Evolutionary conservation across 2,888 invertebrate genomes (phyloP), one percentile per base, ranked within the genome.

Genomic region (Clivina fossor): DNA sequence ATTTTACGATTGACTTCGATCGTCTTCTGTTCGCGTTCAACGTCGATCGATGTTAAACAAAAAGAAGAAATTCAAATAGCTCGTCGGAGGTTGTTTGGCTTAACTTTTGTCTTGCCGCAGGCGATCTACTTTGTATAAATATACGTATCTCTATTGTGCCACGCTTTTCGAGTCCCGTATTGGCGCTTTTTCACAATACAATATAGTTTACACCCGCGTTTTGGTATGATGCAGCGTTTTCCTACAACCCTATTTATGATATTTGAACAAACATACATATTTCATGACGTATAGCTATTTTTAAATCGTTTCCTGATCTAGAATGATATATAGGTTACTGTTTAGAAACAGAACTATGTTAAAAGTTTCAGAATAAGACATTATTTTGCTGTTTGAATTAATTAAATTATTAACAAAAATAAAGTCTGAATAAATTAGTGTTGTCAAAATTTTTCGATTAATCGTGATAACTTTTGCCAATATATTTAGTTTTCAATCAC

Each of bases 141-240:
- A 51, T 51, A 32, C 43, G 51, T 41, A 33, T 51, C 33, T 38
- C 43, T 9, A 28, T 41, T 32, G 9, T 32, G 32, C 7, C 38
- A 16, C 16, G 30, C 8, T 7, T 24, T 24, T 57, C 60, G 57
- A 56, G 54, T 60, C 58, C 56, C 59, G 55, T 61, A 59, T 58
- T 61, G 56, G 56, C 46, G 44, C 47, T 57, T 58, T 59, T 60
- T 61, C 60, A 61, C 62, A 63, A 62, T 62, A 61, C 61, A 60
- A 61, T 61, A 63, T 63, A 63, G 60, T 60, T 62, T 58, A 63
- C 62, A 63, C 58, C 60, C 56, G 55, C 61, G 59, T 58, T 33
- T 43, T 32, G 54, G 44, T 46, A 46, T 54, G 46, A 46, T 54
- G 33, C 44, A 54, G 44, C 18, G 35, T 37, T 37, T 37, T n/a